A percentile compares a stretch with the other conserved stretches of the same genome.
Evolutionary conservation across 2,113 vertebrate species (phyloP).

Genomic region (Plecotus auritus): DNA sequence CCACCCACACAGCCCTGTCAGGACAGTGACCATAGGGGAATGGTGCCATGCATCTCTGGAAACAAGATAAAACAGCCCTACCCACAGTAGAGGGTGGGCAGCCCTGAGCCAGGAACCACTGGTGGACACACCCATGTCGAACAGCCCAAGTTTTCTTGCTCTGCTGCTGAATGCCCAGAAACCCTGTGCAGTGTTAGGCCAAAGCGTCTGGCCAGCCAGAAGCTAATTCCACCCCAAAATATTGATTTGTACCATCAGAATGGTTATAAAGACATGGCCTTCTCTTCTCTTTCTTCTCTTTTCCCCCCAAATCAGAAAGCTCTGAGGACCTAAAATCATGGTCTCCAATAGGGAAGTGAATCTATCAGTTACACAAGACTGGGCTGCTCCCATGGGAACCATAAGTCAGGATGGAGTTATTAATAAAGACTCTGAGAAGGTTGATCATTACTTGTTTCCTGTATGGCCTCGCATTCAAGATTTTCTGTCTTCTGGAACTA

Average conservation of each 20-base stretch:
- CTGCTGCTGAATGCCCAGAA: background rate
- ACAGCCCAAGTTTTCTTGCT: background rate
- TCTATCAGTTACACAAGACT: background rate
- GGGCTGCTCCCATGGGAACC: background rate
- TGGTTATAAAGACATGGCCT: background rate
- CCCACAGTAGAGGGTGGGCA: background rate
- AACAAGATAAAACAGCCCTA: background rate
- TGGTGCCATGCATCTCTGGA: background rate
- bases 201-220: background rate
- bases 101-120: background rate
- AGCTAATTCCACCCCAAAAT: background rate
- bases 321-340: background rate
- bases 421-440: background rate
- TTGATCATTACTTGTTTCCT: background rate
- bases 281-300: background rate
- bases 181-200: background rate
- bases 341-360: constrained; percentile 30
- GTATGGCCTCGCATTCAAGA: background rate
- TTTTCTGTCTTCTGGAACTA: constrained; percentile 29
- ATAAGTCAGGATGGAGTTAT: background rate
- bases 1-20: background rate
- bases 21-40: background rate
- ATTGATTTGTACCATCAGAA: background rate
- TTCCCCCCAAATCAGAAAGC: constrained; percentile 8
- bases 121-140: background rate